Evolutionary conservation across 2,113 vertebrate genomes (phyloP), one percentile per base, ranked within the genome.

Genomic region (Atractosteus spatula): DNA sequence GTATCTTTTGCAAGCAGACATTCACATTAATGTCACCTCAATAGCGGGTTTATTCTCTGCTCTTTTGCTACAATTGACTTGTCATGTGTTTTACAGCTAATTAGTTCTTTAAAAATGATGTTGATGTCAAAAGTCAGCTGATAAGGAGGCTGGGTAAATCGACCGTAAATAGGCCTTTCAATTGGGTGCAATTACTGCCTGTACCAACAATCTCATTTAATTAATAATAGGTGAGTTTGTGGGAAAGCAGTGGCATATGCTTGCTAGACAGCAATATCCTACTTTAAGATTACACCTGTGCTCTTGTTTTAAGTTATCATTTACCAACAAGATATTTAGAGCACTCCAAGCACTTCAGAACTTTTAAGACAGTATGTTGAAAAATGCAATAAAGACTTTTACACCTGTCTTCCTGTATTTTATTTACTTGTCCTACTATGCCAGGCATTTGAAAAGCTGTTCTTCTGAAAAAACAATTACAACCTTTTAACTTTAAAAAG

Each of bases 81-180:
- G 89, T 90, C 89, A 85, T 89, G 87, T 89, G 85, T 91, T 91
- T 91, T 87, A 88, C 88, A 89, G 88, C 87, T 90, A 93, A 92
- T 93, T 93, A 91, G 90, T 71, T 77, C 78, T 76, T 83, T 88
- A 84, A 86, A 83, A 85, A 76, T 76, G 71, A 83, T 70, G 76
- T 74, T 74, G 72, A 77, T 86, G 89, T 83, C 55, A 81, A 78
- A 81, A 78, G 5, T 66, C 59, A 84, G 80, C 80, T 87, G 91
- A 91, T 91, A 91, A 89, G 84, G 82, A 78, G 84, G 78, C 55
- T 79, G 70, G 80, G 69, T 88, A 90, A 90, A 93, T 90, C 86
- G 90, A 89, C 72, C 86, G 70, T 89, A 88, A 89, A 89, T 73
- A 76, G 54, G 80, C 85, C 86, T 81, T 91, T 92, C 88, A 90